Base-by-base conservation (phyloP, 2,888 invertebrate species). In the Rotaria magnacalcarata region DNA sequence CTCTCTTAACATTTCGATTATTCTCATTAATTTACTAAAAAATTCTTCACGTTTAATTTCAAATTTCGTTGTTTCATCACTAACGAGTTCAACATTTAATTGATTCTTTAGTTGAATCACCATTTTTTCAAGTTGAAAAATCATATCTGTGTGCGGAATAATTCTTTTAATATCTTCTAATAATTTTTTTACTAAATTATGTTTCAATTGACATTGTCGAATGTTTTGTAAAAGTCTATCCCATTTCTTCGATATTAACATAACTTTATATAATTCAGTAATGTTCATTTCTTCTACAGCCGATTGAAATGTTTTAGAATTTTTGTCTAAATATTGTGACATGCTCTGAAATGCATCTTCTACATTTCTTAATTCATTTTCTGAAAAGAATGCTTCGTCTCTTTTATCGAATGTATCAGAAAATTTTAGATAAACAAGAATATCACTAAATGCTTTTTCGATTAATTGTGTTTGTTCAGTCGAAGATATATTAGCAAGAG, bases 391-490 rank as follows among this genome's bases (percentile, higher is more conserved):
- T 43, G 6, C 8, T 21, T 47, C 80, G 8, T 3, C 2, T 43
- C 6, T 24, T 2, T 6, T 43, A 80, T n/a, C 2, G 2, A 80
- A n/a, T n/a, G 21, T 47, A 19, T 6, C 3, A 6, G 47, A 80
- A 16, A 80, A 80, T 11, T 47, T 14, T 2, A 80, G 24, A 47
- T n/a, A 80, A 43, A 47, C 4, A 7, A 80, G 5, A 1, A 47
- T 80, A 80, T 80, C 47, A 21, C 0, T 47, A 80, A 80, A 80
- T 3, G 43, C 80, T 80, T 80, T 80, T 80, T 43, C 80, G n/a
- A 80, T 11, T 47, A 8, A 11, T 14, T 21, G 0, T 2, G 10
- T 47, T 21, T 80, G 47, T 47, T 80, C 80, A 47, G 14, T 24
- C 2, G 80, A 11, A 2, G 43, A 21, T 47, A 80, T 47, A n/a